phyloP scores from a whole-genome alignment of 2,113 vertebrate species.

The Prolemur simus region DNA sequence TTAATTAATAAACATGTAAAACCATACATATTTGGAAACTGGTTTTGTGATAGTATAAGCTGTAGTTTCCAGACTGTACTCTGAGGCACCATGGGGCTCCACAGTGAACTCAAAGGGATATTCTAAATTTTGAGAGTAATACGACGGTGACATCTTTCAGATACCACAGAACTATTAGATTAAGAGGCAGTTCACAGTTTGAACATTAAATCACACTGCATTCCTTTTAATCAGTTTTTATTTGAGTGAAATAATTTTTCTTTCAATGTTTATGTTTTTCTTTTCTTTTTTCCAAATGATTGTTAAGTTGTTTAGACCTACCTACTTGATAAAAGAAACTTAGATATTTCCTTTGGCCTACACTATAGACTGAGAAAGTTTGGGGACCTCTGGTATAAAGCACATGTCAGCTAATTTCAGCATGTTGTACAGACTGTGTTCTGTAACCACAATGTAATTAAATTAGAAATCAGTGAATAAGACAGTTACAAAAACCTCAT shows the following conservation, averaged over 20 bases:
- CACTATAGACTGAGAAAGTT: neutral
- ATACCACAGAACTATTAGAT: neutral
- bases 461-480: slow-evolving; percentile 18
- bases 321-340: neutral
- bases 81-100: neutral
- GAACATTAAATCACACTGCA: neutral
- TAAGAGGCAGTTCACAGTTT: neutral
- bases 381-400: neutral
- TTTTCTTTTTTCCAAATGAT: neutral
- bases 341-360: neutral
- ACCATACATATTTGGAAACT: neutral
- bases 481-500: neutral
- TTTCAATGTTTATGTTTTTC: neutral
- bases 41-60: neutral
- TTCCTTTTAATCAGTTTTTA: slow-evolving; percentile 6
- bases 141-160: neutral
- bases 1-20: neutral
- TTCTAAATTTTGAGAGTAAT: neutral
- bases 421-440: neutral
- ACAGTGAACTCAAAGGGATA: neutral
- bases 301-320: neutral
- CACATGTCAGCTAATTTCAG: neutral
- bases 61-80: neutral
- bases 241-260: slow-evolving; percentile 26
- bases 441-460: neutral